These are phyloP conservation scores for Lepus europaeus DNA, from an alignment of 2,113 vertebrate species.

Conservation along the genomic window DNA sequence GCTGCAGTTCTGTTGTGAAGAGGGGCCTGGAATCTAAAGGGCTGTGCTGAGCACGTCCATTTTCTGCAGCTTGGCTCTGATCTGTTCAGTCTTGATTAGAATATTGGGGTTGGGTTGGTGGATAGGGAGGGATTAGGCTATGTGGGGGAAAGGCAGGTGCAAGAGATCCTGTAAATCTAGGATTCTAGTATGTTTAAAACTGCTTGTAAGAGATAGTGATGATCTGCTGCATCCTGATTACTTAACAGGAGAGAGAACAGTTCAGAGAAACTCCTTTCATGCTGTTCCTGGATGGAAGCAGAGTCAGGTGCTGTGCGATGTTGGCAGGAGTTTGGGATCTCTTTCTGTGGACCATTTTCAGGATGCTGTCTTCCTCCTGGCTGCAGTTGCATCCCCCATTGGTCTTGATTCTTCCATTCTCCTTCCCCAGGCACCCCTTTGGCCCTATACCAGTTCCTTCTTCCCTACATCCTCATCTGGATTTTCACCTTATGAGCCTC, in stretches of 20 bases:
- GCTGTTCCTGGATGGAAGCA: neutral
- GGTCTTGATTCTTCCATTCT: neutral
- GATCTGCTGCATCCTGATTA: neutral
- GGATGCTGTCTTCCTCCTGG: neutral
- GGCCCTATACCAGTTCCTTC: neutral
- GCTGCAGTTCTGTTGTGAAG: neutral
- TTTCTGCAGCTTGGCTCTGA: slow-evolving; percentile 24
- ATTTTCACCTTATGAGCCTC: neutral
- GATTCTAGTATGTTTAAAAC: slow-evolving; percentile 48
- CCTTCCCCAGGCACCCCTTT: neutral
- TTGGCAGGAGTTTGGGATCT: neutral
- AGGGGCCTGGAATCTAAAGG: neutral
- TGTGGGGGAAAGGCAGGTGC: neutral
- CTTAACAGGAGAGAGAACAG: slow-evolving; percentile 47
- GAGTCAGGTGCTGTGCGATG: neutral
- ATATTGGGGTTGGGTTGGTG: slow-evolving; percentile 9
- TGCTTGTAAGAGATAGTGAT: neutral
- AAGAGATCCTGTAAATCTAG: slow-evolving; percentile 46
- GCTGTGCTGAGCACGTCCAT: neutral
- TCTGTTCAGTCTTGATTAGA: slow-evolving; percentile 14
- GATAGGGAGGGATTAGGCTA: neutral
- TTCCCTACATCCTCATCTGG: neutral
- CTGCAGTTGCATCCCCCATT: neutral
- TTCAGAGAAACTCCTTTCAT: neutral
- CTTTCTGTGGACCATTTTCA: neutral